phyloP scores from a whole-genome alignment of 2,113 vertebrate genomes.

The Ictalurus furcatus region DNA sequence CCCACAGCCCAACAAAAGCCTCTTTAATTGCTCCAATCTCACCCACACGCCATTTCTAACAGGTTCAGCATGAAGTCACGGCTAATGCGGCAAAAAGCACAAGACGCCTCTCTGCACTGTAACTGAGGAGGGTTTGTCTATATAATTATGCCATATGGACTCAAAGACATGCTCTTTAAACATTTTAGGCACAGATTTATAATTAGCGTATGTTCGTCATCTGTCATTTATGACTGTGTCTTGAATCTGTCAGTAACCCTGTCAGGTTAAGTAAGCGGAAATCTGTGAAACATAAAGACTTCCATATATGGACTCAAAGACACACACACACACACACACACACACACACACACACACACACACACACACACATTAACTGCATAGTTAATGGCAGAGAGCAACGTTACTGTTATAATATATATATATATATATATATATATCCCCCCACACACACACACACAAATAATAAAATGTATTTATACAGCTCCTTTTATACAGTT shows the following conservation, averaged over 20 bases:
- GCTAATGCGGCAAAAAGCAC: constrained; percentile 1
- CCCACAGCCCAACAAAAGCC: constrained; percentile 12
- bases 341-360: neutral
- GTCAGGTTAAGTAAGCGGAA: neutral
- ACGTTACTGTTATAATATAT: too few relatives aligned
- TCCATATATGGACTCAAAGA: neutral
- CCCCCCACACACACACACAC: too few relatives aligned
- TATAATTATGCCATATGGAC: neutral
- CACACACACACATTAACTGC: too few relatives aligned
- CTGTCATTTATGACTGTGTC: neutral
- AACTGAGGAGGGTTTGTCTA: neutral
- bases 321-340: neutral
- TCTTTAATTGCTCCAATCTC: constrained; percentile 22
- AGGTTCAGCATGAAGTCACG: neutral
- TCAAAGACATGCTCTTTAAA: neutral
- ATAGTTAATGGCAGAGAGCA: neutral
- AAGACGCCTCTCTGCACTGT: neutral
- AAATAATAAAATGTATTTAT: neutral
- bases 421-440: too few relatives aligned
- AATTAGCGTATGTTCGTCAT: neutral
- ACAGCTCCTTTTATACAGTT: neutral
- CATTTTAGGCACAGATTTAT: neutral
- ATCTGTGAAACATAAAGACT: neutral
- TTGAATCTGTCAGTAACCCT: neutral
- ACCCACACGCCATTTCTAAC: neutral